A percentile compares a stretch with the other conserved stretches of the same genome.
Conservation (phyloP, 2,797 vertebrate genomes). For the Xenopus petersii region DNA sequence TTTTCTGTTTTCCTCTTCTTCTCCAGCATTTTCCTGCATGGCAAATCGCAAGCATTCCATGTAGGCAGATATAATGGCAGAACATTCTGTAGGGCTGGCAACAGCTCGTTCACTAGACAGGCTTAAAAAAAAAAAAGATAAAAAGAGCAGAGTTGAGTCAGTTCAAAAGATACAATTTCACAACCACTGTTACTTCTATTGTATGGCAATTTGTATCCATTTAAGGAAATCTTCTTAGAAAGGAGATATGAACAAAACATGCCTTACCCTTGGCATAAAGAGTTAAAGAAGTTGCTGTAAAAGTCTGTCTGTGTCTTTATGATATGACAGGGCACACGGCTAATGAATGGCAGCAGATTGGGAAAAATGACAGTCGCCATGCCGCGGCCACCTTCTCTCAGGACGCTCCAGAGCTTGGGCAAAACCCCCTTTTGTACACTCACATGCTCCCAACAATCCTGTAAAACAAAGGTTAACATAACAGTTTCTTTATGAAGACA, state of each 20-base stretch:
- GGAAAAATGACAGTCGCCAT: slow-evolving; percentile 85
- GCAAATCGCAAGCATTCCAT: slow-evolving; percentile 87
- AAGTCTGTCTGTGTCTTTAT: slow-evolving; percentile 80
- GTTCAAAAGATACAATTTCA: no score
- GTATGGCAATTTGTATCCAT: no score
- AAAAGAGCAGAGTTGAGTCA: no score
- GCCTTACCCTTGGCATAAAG: slow-evolving; percentile 81
- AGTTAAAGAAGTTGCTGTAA: slow-evolving; percentile 80
- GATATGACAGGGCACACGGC: slow-evolving; percentile 79
- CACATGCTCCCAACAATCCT: slow-evolving; percentile 94
- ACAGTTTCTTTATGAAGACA: no score
- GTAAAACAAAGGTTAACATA: slow-evolving; percentile 19
- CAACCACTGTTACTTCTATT: no score
- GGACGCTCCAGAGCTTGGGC: slow-evolving; percentile 84
- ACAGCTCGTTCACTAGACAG: slow-evolving; percentile 79
- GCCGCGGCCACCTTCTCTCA: slow-evolving; percentile 87
- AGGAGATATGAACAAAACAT: neutral
- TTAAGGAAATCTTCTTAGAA: no score
- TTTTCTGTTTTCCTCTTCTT: slow-evolving; percentile 64
- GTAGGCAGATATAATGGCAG: slow-evolving; percentile 77
- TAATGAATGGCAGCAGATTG: slow-evolving; percentile 90
- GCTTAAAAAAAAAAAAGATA: slow-evolving; percentile 56
- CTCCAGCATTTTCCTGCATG: slow-evolving; percentile 68
- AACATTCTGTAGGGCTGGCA: slow-evolving; percentile 79
- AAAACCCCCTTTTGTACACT: slow-evolving; percentile 88